Base-by-base conservation (phyloP, 2,113 vertebrate species). In the Orthonyx spaldingii region DNA sequence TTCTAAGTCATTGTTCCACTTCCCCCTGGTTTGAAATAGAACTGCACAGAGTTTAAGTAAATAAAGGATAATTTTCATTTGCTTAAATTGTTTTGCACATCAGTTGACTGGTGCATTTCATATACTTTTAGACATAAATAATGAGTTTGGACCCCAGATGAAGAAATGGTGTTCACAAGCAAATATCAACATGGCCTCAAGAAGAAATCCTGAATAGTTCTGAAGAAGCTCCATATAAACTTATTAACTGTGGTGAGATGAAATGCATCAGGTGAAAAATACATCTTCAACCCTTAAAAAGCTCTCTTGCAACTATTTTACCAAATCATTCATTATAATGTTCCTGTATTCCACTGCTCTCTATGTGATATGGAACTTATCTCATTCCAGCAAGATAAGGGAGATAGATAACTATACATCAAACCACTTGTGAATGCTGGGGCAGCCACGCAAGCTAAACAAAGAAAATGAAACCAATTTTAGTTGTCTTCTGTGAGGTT, bases 381-480 rank as follows among this genome's bases (percentile, higher is more conserved):
- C 35, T 93, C 71, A 35, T 61, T 86, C 80, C 33, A 94, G 89
- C 30, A 23, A 11, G 56, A 89, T 19, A 65, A 20, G 35, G 13
- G 82, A 49, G 82, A 49, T 6, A 41, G 63, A 47, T 50, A 86
- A 85, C 76, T 49, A 28, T 2, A 32, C n/a, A 87, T n/a, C 35
- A 65, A 81, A 89, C 6, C 14, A 39, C 22, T 18, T 84, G 20
- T 60, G 46, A 42, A 28, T 39, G 16, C 30, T 20, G 14, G 23
- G 72, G 52, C 53, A 69, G 44, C 61, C 52, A 88, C 30, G 26
- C 11, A 53, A 80, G 71, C 20, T 37, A 84, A 88, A 24, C 75
- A 93, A 79, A 89, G 11, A 89, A 64, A 92, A 94, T 77, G 47
- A 84, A 93, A 81, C 41, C 32, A 37, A 76, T 94, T 85, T 41